Evolutionary conservation across 2,113 vertebrate genomes (phyloP).

Genomic region (Aegypius monachus): DNA sequence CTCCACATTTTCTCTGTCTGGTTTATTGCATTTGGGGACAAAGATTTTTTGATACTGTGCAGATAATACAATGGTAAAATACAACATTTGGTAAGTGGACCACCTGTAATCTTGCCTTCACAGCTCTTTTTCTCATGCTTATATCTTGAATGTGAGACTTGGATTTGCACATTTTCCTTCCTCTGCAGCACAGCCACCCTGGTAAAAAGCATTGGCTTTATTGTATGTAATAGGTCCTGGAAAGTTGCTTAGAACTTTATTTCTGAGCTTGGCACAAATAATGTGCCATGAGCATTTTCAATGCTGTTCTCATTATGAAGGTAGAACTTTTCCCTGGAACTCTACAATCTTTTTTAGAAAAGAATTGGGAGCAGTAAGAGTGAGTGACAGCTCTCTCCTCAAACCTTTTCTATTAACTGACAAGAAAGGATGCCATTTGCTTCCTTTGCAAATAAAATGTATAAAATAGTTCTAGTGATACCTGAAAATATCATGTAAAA

Average conservation of each 20-base stretch:
- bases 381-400: slow-evolving; percentile 50
- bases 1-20: neutral
- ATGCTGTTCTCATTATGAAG: slow-evolving; percentile 36
- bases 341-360: slow-evolving; percentile 36
- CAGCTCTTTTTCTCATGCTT: neutral
- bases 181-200: neutral
- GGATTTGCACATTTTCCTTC: slow-evolving; percentile 24
- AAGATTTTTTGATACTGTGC: neutral
- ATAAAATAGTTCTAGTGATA: neutral
- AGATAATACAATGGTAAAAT: neutral
- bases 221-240: slow-evolving; percentile 23
- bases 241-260: slow-evolving; percentile 38
- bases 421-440: slow-evolving; percentile 34
- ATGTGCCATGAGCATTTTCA: slow-evolving; percentile 26
- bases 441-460: slow-evolving; percentile 52
- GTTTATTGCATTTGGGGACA: neutral
- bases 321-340: slow-evolving; percentile 26
- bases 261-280: slow-evolving; percentile 54
- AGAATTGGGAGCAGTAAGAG: slow-evolving; percentile 25
- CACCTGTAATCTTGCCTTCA: slow-evolving; percentile 27
- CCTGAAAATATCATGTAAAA: neutral
- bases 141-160: neutral
- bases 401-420: slow-evolving; percentile 13
- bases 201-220: neutral
- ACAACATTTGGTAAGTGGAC: neutral